phyloP scores from a whole-genome alignment of 2,797 vertebrate species.

The Pseudochirops corinnae region DNA sequence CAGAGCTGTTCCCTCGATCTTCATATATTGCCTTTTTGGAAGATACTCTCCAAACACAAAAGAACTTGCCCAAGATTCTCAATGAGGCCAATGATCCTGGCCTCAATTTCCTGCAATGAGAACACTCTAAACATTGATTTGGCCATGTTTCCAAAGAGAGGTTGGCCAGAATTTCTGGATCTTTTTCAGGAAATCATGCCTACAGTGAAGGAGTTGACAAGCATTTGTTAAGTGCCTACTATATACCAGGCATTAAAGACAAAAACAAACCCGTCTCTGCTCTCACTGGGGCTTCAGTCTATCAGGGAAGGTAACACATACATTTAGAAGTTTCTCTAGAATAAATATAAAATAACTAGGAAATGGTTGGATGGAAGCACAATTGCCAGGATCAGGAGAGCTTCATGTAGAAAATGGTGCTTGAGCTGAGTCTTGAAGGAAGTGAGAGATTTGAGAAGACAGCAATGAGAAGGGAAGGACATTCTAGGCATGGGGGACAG shows the following conservation, averaged over 20 bases:
- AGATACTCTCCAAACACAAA: not conserved
- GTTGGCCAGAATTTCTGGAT: not conserved
- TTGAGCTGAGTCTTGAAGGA: not conserved
- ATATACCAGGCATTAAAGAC: not conserved
- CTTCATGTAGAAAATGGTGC: not conserved
- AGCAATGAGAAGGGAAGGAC: not conserved
- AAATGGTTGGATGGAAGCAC: not conserved
- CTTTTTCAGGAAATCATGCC: not conserved
- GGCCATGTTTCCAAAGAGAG: not conserved
- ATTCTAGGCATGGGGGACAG: not conserved
- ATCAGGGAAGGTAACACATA: not conserved
- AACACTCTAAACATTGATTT: not conserved
- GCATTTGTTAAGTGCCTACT: not conserved
- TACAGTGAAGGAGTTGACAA: not conserved
- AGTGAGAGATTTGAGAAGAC: not conserved
- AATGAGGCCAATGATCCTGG: not conserved
- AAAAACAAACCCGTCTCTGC: not conserved
- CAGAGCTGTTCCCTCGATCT: not conserved
- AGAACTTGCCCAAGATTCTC: not conserved
- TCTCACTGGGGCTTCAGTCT: not conserved
- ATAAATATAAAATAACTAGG: not conserved
- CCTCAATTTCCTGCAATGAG: not conserved
- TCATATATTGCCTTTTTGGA: not conserved
- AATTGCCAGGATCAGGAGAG: not conserved
- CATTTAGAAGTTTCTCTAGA: not conserved